Percentiles rank a stretch among this genome's conserved stretches.
Conservation (phyloP, 2,113 vertebrate genomes). For the Sciurus niger region DNA sequence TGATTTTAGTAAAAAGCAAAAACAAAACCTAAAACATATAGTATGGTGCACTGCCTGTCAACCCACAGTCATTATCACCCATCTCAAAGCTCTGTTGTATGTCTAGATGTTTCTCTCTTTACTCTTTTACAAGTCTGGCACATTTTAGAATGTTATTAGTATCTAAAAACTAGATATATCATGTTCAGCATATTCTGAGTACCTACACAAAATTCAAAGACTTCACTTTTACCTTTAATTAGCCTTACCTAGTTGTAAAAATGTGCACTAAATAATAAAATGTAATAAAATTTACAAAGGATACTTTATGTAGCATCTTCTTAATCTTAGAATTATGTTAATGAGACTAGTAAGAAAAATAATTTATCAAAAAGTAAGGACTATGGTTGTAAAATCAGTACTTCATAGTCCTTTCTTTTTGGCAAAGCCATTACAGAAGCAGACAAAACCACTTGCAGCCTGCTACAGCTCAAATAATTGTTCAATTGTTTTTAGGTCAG, state of each 20-base stretch:
- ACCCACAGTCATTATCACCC: rapidly evolving
- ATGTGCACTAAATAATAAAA: slow-evolving; percentile 10
- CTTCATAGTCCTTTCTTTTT: background rate
- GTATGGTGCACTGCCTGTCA: background rate
- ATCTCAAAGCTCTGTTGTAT: background rate
- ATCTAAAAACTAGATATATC: background rate
- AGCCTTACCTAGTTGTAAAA: slow-evolving; percentile 15
- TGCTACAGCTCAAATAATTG: background rate
- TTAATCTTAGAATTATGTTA: slow-evolving; percentile 18
- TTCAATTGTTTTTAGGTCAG: background rate
- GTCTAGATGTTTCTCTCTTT: background rate
- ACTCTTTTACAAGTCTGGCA: background rate
- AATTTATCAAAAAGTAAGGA: background rate
- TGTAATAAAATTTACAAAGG: slow-evolving; percentile 8
- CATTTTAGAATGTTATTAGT: background rate
- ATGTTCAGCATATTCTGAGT: background rate
- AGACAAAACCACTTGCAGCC: background rate
- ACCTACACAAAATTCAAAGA: background rate
- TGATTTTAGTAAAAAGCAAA: background rate
- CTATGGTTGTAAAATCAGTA: background rate
- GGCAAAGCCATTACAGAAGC: background rate
- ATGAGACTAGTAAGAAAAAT: slow-evolving; percentile 28
- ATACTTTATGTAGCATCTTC: slow-evolving; percentile 4
- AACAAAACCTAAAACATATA: background rate
- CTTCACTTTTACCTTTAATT: slow-evolving; percentile 37